Conservation (phyloP, 2,113 vertebrate genomes). For the Rostratula benghalensis region DNA sequence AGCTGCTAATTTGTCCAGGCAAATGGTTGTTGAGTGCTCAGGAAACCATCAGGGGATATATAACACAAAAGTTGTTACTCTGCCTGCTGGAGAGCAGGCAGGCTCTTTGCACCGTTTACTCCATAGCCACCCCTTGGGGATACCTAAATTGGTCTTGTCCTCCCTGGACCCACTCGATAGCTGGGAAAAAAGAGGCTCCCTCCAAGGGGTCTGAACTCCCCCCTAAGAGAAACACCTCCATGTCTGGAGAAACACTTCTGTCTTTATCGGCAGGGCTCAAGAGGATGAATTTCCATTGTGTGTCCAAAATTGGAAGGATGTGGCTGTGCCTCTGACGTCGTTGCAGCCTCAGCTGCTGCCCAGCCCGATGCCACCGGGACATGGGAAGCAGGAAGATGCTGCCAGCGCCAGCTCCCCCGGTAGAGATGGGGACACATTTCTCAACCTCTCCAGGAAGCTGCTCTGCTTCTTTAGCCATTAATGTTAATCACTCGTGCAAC, state of each 20-base stretch:
- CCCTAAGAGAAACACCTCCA: neutral
- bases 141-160: neutral
- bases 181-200: neutral
- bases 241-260: neutral
- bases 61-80: neutral
- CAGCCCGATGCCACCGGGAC: neutral
- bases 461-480: neutral
- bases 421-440: neutral
- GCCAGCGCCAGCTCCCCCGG: rapidly evolving
- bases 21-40: neutral
- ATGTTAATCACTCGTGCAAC: neutral
- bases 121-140: neutral
- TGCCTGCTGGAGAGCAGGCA: neutral
- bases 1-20: neutral
- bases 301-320: neutral
- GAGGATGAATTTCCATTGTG: neutral
- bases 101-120: neutral
- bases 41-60: neutral
- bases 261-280: neutral
- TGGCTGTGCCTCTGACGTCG: neutral
- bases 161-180: neutral
- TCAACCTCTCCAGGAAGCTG: neutral
- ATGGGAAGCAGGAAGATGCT: neutral
- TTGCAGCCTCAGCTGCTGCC: neutral
- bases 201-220: neutral